Base-by-base conservation (phyloP, 2,888 invertebrate species). In the Lasioglossum figueresi region DNA sequence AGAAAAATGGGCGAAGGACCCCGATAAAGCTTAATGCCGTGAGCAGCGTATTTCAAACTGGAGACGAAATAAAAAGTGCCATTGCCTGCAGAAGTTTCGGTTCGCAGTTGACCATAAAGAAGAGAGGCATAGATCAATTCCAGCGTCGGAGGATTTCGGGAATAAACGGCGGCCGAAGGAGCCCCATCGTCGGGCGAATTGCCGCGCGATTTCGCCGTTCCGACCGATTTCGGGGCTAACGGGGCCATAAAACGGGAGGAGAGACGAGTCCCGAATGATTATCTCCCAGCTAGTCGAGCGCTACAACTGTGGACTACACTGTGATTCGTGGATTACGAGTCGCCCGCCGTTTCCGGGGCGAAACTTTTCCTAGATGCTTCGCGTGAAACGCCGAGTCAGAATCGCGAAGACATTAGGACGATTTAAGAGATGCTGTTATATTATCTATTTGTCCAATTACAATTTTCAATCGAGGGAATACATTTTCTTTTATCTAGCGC, bases 291-390 rank as follows among this genome's bases (percentile, higher is more conserved):
- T 66, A 76, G 10, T 37, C 37, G 37, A 23, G 34, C 27, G 19
- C 4, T 14, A 31, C 34, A 31, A 40, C n/a, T 12, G n/a, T 27
- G 4, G n/a, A 16, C 40, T 27, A 14, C 5, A 45, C 16, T 34
- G 79, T 66, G 76, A 83, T 73, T 85, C 56, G 27, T 43, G 52
- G 68, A 37, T 79, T 71, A 52, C 40, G 73, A 78, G 77, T 77
- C 78, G 74, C 76, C 56, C 80, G 74, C 68, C 76, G 48, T 31
- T 43, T 31, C 82, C 73, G 56, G 71, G 19, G 56, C 12, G 27
- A 80, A 85, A 85, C 76, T 63, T 83, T 82, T 56, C 52, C 70
- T 5, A 27, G 73, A 68, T 63, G 76, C 19, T 48, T 48, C 48
- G 48, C 48, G 6, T 6, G 48, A 71, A 80, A 56, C 80, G 52